Evolutionary conservation across 2,888 invertebrate species (phyloP).

Genomic region (Tortricodes alternella): DNA sequence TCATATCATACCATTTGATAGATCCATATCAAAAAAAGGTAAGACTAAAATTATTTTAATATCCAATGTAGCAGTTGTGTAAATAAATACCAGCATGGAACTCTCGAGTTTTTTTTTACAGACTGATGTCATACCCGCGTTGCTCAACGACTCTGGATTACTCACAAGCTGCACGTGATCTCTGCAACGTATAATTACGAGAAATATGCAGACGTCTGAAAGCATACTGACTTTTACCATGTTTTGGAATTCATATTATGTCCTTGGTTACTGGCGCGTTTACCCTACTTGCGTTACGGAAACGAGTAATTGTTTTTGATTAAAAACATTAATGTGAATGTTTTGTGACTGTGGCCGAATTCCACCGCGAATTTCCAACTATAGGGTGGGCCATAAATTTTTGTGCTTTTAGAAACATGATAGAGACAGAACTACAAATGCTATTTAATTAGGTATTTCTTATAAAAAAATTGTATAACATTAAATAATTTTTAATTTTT

Average conservation of each 20-base stretch:
- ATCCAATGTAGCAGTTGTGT: not conserved
- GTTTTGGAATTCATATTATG: conserved; percentile 24
- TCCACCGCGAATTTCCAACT: not conserved
- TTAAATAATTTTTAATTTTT: too few species aligned
- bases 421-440: too few species aligned
- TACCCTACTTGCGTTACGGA: conserved; percentile 35
- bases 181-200: conserved; percentile 34
- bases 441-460: too few species aligned
- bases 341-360: not conserved
- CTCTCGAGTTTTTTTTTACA: conserved; percentile 3
- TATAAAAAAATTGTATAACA: too few species aligned
- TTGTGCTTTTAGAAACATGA: too few species aligned
- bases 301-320: not conserved
- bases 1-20: too few species aligned
- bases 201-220: conserved; percentile 49
- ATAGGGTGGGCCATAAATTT: too few species aligned
- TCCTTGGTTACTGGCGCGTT: conserved; percentile 40
- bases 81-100: not conserved
- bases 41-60: too few species aligned
- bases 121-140: conserved; percentile 25
- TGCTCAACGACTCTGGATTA: conserved; percentile 45
- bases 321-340: not conserved
- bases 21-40: too few species aligned
- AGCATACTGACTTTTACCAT: not conserved
- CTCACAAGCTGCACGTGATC: conserved; percentile 41